A percentile compares a stretch with the other conserved stretches of the same genome.
Conservation (phyloP, 2,113 vertebrate genomes). For the Leptocoma aspasia region DNA sequence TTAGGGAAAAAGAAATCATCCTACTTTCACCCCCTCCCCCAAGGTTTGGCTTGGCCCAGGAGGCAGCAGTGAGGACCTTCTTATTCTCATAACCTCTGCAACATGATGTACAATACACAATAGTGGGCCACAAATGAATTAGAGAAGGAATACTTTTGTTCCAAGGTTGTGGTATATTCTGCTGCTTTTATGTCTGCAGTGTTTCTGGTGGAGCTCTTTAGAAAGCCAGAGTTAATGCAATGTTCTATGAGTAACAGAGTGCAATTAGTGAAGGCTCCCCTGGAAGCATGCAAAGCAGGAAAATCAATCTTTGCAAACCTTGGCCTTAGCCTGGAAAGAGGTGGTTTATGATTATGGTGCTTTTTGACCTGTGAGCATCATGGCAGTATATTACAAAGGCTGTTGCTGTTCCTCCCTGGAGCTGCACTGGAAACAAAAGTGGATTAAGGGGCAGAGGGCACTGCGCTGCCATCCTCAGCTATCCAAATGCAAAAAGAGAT, state of each 20-base stretch:
- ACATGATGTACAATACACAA: neutral
- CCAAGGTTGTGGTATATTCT: neutral
- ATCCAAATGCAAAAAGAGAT: neutral
- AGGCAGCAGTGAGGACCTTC: neutral
- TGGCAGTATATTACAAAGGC: neutral
- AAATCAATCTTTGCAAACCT: neutral
- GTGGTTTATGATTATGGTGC: neutral
- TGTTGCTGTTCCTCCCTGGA: neutral
- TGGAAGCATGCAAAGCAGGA: neutral
- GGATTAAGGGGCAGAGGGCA: neutral
- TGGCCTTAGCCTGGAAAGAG: slow-evolving; percentile 2
- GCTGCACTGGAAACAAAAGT: neutral
- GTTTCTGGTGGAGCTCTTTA: neutral
- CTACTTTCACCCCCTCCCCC: neutral
- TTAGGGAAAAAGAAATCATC: neutral
- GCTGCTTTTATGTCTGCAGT: neutral
- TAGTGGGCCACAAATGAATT: neutral
- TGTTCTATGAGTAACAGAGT: neutral
- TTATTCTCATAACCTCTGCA: neutral
- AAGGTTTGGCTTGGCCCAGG: neutral
- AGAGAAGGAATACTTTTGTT: neutral
- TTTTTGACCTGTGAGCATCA: slow-evolving; percentile 10
- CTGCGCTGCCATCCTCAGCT: neutral
- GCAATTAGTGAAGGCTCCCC: slow-evolving; percentile 8
- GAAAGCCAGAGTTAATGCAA: slow-evolving; percentile 13